Evolutionary conservation across 2,888 invertebrate species (phyloP).

Genomic region (Linhomoeus sp.): DNA sequence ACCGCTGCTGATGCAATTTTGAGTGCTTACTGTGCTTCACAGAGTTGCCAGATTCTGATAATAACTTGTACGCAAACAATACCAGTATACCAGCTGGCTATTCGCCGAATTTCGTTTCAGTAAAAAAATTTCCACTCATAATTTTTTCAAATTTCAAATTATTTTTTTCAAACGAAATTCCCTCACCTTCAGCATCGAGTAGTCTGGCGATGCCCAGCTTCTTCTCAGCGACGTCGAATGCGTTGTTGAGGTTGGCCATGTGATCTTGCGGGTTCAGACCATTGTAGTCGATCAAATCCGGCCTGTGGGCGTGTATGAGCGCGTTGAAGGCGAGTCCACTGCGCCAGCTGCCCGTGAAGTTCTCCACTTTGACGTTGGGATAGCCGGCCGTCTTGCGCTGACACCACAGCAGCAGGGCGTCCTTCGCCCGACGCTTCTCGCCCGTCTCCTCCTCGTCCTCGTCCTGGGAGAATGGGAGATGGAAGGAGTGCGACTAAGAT

Average conservation of each 20-base stretch:
- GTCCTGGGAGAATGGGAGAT: not conserved
- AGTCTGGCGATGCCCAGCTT: constrained; percentile 78
- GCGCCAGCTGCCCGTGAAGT: constrained; percentile 62
- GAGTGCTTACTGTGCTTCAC: no score
- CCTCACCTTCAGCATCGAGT: constrained; percentile 66
- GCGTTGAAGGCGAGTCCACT: constrained; percentile 94
- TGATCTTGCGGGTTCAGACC: constrained; percentile 56
- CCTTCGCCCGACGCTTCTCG: constrained; percentile 92
- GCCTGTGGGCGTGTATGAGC: constrained; percentile 80
- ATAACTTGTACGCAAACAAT: no score
- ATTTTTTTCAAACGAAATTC: no score
- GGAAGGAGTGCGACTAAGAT: no score
- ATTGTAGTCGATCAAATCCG: constrained; percentile 55
- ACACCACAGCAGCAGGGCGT: constrained; percentile 91
- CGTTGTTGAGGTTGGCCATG: constrained; percentile 88
- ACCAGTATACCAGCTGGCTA: no score
- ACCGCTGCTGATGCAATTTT: no score
- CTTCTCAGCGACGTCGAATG: constrained; percentile 78
- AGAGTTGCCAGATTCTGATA: no score
- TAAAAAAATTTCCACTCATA: no score
- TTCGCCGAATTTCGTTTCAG: no score
- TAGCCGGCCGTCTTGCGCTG: constrained; percentile 93
- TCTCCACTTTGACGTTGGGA: constrained; percentile 32
- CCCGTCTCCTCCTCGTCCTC: constrained; percentile 86
- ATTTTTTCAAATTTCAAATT: no score